phyloP scores from a whole-genome alignment of 2,797 vertebrate genomes.

The Halcyon badia region DNA sequence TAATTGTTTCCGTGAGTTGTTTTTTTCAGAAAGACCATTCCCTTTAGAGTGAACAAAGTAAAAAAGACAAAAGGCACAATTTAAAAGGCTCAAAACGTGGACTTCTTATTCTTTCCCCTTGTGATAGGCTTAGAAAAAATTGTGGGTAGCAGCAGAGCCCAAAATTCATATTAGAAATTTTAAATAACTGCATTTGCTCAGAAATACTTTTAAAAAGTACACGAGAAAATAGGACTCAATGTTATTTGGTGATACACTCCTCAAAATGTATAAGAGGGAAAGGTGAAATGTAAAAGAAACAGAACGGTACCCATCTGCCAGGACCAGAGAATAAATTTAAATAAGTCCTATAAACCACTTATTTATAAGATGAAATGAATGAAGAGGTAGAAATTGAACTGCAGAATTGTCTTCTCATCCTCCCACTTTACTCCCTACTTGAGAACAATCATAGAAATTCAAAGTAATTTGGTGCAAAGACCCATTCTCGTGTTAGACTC shows the following conservation, averaged over 20 bases:
- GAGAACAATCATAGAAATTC: constrained; percentile 52
- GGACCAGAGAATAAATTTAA: not conserved
- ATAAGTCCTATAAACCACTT: not conserved
- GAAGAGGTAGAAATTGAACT: constrained; percentile 46
- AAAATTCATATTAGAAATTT: not conserved
- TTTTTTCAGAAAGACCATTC: not conserved
- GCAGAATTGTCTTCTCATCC: constrained; percentile 33
- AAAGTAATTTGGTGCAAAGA: not conserved
- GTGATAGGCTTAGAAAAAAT: not conserved
- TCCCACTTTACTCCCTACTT: constrained; percentile 40
- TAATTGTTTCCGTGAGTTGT: not conserved
- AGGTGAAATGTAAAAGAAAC: not conserved
- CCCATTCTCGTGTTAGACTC: not conserved
- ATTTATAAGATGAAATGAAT: not conserved
- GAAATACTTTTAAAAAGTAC: not conserved
- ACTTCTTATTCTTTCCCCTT: not conserved
- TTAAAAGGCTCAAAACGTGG: not conserved
- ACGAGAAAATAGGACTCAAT: not conserved
- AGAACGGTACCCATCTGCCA: not conserved
- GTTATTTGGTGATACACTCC: not conserved
- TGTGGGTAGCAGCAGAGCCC: not conserved
- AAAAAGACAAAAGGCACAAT: not conserved
- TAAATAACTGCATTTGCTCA: not conserved
- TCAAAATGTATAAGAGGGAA: not conserved
- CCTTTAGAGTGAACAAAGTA: not conserved